These are phyloP conservation scores for Ooceraea biroi DNA, from an alignment of 1,140 invertebrate species.

Conservation along the genomic window DNA sequence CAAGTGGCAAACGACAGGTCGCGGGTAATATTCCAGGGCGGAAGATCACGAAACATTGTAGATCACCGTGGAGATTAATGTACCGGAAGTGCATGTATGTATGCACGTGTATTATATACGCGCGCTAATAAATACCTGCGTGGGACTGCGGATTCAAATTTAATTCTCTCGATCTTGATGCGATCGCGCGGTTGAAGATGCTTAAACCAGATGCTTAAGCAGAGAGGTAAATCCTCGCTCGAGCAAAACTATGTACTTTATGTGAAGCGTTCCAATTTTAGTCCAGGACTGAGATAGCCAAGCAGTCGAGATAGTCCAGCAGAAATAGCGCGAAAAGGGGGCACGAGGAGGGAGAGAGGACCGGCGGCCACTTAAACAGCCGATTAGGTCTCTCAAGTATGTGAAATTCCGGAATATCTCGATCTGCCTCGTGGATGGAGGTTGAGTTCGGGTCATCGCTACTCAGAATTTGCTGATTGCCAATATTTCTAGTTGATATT, in stretches of 20 bases:
- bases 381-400: constrained; percentile 49
- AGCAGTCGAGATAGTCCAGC: neutral
- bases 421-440: constrained; percentile 10
- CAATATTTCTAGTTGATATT: too few relatives aligned
- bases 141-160: neutral
- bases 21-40: neutral
- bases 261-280: neutral
- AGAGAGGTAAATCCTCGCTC: neutral
- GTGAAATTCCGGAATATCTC: constrained; percentile 13
- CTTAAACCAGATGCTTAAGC: neutral
- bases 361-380: constrained; percentile 31
- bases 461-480: constrained; percentile 50
- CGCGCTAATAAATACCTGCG: neutral
- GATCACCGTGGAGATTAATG: neutral
- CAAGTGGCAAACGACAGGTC: neutral
- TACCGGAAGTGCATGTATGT: neutral
- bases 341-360: neutral
- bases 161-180: neutral
- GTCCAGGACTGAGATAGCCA: neutral
- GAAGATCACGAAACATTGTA: neutral
- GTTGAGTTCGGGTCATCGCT: constrained; percentile 36
- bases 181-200: neutral
- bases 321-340: neutral
- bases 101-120: too few relatives aligned
- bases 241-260: neutral